These are phyloP conservation scores for Bombus waltoni DNA, from an alignment of 1,140 invertebrate species.

Conservation along the genomic window DNA sequence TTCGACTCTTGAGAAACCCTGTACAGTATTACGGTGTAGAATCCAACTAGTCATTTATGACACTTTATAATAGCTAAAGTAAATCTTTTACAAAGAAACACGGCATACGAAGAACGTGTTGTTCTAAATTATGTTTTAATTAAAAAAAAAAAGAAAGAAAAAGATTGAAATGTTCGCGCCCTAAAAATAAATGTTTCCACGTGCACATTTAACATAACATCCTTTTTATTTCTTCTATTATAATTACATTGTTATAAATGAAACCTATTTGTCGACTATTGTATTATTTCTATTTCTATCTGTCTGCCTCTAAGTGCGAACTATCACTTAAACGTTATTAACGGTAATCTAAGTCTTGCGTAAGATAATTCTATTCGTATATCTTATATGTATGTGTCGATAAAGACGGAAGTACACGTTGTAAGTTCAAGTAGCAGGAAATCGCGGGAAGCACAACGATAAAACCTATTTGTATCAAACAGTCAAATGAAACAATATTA, in stretches of 20 bases:
- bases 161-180: neutral
- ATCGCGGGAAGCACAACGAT: conserved; percentile 56
- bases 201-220: neutral
- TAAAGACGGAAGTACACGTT: conserved; percentile 51
- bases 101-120: conserved; percentile 33
- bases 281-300: conserved; percentile 22
- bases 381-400: conserved; percentile 56
- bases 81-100: conserved; percentile 49
- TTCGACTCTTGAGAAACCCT: conserved; percentile 24
- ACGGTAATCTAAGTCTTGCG: conserved; percentile 46
- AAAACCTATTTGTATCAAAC: conserved; percentile 61
- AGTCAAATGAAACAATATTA: conserved; percentile 51
- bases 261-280: neutral
- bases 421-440: conserved; percentile 58
- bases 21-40: conserved; percentile 59
- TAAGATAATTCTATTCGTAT: conserved; percentile 54
- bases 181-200: neutral
- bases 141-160: neutral
- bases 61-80: conserved; percentile 60
- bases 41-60: conserved; percentile 68
- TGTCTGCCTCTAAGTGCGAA: conserved; percentile 28
- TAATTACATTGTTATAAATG: neutral
- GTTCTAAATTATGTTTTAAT: conserved; percentile 42
- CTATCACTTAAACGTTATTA: conserved; percentile 31
- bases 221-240: neutral